Base-by-base conservation (phyloP, 2,888 invertebrate genomes). In the Trichopria drosophilae region DNA sequence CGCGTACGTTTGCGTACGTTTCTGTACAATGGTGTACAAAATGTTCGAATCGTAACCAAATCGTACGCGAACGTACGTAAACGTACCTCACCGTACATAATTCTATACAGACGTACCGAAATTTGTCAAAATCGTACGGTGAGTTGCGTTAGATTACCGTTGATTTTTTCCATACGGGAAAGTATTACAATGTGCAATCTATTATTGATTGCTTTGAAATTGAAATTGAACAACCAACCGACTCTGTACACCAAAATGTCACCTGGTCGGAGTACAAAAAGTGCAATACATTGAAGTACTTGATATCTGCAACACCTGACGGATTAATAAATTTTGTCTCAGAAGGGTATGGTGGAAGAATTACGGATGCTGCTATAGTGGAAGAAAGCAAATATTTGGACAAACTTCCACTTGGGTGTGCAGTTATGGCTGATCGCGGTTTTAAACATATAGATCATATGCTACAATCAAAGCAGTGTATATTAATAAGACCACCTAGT, bases 261-360 rank as follows among this genome's bases (percentile, higher is more conserved):
- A 64, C 63, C 9, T 69, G 68, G 67, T 66, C 67, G 3, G 59
- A 64, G 6, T 68, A 66, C 32, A 66, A 68, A 52, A 63, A 64
- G 18, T 59, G 58, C 37, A 67, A 69, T 40, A 68, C 68, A 10
- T 35, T 68, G 10, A 71, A 71, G 51, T 69, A 66, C 55, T 52
- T 68, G 24, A 54, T 66, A 19, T 62, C 58, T 13, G 53, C 31
- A 13, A 62, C 64, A 6, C 64, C 58, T 7, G 52, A 56, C 61
- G 52, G 66, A 5, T 37, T 57, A 2, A 58, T 64, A n/a, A 60
- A 52, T 44, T 66, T 55, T 51, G 47, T 67, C 12, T 62, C 64
- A 15, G 40, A 49, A 24, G 63, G 62, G 2, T 62, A 48, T 51
- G 61, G 64, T 10, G 56, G 66, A 6, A 48, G 62, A 29, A 53